These are phyloP conservation scores for Psettodes erumei DNA, from an alignment of 2,113 vertebrate genomes.

Conservation along the genomic window DNA sequence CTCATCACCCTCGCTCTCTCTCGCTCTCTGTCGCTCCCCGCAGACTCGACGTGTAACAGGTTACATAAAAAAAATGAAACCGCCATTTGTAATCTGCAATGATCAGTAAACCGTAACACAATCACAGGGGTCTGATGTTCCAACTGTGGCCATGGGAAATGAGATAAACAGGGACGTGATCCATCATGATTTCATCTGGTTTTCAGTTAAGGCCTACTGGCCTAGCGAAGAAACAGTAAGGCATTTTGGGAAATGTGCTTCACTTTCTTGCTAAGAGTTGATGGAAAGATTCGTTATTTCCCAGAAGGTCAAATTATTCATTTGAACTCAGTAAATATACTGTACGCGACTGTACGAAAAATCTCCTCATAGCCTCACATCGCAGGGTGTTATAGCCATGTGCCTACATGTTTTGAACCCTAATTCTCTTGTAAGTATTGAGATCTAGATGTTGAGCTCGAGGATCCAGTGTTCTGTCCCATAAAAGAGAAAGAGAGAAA, in stretches of 20 bases:
- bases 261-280: neutral
- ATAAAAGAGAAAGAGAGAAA: no score
- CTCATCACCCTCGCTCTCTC: neutral
- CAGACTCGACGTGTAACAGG: neutral
- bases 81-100: conserved; percentile 11
- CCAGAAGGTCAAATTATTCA: neutral
- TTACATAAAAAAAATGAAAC: neutral
- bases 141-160: conserved; percentile 2
- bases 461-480: neutral
- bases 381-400: neutral
- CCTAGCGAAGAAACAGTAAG: neutral
- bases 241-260: neutral
- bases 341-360: neutral
- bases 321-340: neutral
- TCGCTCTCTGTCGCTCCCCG: neutral
- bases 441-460: neutral
- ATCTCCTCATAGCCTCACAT: neutral
- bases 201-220: no score
- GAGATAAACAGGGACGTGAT: neutral
- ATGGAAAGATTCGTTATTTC: neutral
- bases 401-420: neutral
- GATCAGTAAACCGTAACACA: conserved; percentile 7
- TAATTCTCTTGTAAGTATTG: no score
- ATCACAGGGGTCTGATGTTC: conserved; percentile 8
- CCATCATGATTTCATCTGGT: neutral